phyloP scores from a whole-genome alignment of 1,140 invertebrate genomes.

The Drosophila nigrodunni region DNA sequence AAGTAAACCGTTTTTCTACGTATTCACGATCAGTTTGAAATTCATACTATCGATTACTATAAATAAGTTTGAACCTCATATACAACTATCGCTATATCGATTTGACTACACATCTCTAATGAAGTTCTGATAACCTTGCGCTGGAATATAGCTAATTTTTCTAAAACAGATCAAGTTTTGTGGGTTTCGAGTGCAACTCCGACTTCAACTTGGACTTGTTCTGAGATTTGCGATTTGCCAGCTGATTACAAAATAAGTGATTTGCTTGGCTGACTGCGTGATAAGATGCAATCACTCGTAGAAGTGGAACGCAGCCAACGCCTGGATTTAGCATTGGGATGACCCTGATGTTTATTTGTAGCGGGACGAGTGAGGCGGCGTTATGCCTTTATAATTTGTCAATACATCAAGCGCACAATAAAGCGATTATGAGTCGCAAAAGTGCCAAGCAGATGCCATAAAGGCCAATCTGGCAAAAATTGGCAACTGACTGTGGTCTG shows the following conservation, averaged over 20 bases:
- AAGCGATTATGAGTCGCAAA: conserved; percentile 67
- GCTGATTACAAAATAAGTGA: conserved; percentile 79
- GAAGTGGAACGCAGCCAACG: conserved; percentile 14
- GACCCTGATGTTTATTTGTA: not conserved
- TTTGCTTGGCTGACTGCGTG: conserved; percentile 59
- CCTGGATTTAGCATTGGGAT: conserved; percentile 1
- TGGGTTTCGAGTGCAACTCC: not conserved
- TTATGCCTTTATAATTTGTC: conserved; percentile 79
- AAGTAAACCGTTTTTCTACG: too few relatives aligned
- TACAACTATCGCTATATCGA: too few relatives aligned
- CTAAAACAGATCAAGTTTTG: too few relatives aligned
- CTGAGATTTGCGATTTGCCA: conserved; percentile 30
- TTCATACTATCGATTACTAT: too few relatives aligned
- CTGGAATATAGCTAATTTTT: too few relatives aligned
- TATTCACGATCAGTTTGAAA: too few relatives aligned
- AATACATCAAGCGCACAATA: conserved; percentile 79
- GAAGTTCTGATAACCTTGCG: too few relatives aligned
- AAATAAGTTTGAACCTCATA: too few relatives aligned
- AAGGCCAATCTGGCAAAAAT: conserved; percentile 14
- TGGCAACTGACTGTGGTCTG: conserved; percentile 6
- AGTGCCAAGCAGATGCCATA: conserved; percentile 31
- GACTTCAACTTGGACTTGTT: conserved; percentile 15
- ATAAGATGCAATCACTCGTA: conserved; percentile 52
- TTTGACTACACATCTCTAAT: too few relatives aligned
- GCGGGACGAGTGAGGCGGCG: not conserved